A percentile compares a stretch with the other conserved stretches of the same genome.
These are phyloP conservation scores for Onychomys torridus DNA, from an alignment of 2,797 vertebrate genomes.

Conservation along the genomic window DNA sequence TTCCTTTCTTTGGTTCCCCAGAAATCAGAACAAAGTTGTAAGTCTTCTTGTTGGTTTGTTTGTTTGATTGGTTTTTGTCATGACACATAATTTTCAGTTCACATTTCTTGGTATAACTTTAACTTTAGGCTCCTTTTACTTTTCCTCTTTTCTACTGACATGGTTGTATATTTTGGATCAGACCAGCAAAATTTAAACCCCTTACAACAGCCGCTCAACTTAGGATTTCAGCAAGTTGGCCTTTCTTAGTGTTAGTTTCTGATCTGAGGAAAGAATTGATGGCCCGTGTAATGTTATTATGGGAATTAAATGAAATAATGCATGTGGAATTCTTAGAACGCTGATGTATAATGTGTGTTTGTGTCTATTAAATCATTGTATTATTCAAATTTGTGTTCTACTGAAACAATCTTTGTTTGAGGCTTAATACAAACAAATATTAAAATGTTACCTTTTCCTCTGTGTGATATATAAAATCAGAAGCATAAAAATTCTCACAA, in stretches of 20 bases:
- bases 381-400: slow-evolving; percentile 18
- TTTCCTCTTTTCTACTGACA: neutral
- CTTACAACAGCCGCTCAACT: neutral
- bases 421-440: slow-evolving; percentile 29
- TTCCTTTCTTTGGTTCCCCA: neutral
- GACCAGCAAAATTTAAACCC: neutral
- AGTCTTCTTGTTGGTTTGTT: neutral
- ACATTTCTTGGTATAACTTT: slow-evolving; percentile 7
- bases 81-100: neutral
- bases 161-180: neutral
- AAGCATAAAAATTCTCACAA: neutral
- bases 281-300: neutral
- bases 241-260: neutral
- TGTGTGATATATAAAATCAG: neutral
- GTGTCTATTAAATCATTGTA: neutral
- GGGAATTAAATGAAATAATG: slow-evolving; percentile 38
- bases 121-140: slow-evolving; percentile 5
- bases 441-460: neutral
- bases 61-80: neutral
- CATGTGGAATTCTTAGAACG: neutral
- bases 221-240: neutral
- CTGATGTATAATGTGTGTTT: neutral
- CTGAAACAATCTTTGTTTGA: neutral
- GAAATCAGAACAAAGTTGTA: neutral
- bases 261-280: neutral